A percentile compares a stretch with the other conserved stretches of the same genome.
Conservation (phyloP, 2,797 vertebrate genomes). For the Semotilus atromaculatus region DNA sequence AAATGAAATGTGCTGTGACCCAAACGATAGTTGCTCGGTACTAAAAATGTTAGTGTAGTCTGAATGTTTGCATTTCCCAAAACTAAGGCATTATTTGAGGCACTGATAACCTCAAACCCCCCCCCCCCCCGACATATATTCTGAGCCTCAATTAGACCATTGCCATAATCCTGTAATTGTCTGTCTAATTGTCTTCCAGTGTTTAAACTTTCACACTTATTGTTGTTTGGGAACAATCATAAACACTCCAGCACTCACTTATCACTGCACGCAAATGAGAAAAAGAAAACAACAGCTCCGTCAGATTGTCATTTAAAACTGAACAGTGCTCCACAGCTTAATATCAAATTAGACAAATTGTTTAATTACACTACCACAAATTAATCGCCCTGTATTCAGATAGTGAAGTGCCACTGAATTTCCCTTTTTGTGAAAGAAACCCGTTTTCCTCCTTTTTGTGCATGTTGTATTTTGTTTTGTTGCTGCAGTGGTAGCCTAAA, state of each 20-base stretch:
- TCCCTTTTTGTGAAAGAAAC: constrained; percentile 77
- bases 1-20: constrained; percentile 2
- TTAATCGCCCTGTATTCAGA: constrained; percentile 83
- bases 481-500: constrained; percentile 42
- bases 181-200: constrained; percentile 64
- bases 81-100: constrained; percentile 31
- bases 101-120: neutral
- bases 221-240: constrained; percentile 68
- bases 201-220: constrained; percentile 65
- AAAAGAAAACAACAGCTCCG: constrained; percentile 77
- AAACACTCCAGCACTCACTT: constrained; percentile 79
- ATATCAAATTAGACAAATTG: constrained; percentile 87
- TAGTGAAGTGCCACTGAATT: constrained; percentile 81
- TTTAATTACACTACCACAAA: constrained; percentile 84
- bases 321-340: constrained; percentile 84
- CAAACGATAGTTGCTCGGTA: neutral
- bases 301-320: constrained; percentile 85
- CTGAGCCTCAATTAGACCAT: constrained; percentile 47
- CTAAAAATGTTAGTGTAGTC: neutral
- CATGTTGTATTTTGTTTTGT: constrained; percentile 66
- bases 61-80: constrained; percentile 31
- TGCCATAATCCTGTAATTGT: constrained; percentile 61
- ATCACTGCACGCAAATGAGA: constrained; percentile 77
- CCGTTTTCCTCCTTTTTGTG: constrained; percentile 73
- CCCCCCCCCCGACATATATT: neutral